Evolutionary conservation across 2,113 vertebrate species (phyloP).

Genomic region (Apodemus sylvaticus): DNA sequence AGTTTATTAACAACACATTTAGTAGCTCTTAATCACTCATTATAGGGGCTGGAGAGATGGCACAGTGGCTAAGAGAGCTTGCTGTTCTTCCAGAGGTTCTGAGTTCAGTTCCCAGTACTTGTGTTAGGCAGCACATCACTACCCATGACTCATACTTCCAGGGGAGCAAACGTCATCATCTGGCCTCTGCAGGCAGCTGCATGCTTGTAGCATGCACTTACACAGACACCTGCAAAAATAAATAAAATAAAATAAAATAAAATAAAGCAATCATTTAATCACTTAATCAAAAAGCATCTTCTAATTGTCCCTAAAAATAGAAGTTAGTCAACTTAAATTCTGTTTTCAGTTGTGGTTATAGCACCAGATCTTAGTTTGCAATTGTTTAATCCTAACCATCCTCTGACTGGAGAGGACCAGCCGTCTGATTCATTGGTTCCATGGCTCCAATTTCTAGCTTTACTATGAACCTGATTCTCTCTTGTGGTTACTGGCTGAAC

Average conservation of each 20-base stretch:
- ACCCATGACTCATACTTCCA: not conserved
- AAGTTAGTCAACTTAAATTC: conserved; percentile 4
- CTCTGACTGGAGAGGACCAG: not conserved
- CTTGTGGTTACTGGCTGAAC: not conserved
- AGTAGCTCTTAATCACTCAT: conserved; percentile 11
- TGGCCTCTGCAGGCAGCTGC: not conserved
- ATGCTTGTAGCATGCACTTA: not conserved
- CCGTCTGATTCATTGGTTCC: not conserved
- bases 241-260: not conserved
- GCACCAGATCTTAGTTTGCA: not conserved
- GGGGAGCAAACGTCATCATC: not conserved
- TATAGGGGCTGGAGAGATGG: not conserved
- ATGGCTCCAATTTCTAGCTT: not conserved
- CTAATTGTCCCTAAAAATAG: conserved; percentile 46
- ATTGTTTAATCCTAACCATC: not conserved
- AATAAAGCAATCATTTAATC: not conserved
- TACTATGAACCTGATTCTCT: not conserved
- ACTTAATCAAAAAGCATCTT: not conserved
- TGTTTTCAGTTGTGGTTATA: conserved; percentile 2
- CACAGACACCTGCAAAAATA: not conserved
- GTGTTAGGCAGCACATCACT: not conserved
- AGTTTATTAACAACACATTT: conserved; percentile 48
- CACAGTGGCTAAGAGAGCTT: not conserved
- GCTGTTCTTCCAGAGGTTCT: not conserved
- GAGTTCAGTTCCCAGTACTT: not conserved